Percentiles rank a stretch among this genome's conserved stretches.
Evolutionary conservation across 2,888 invertebrate species (phyloP).

Genomic region (Pseudanteris insignis): DNA sequence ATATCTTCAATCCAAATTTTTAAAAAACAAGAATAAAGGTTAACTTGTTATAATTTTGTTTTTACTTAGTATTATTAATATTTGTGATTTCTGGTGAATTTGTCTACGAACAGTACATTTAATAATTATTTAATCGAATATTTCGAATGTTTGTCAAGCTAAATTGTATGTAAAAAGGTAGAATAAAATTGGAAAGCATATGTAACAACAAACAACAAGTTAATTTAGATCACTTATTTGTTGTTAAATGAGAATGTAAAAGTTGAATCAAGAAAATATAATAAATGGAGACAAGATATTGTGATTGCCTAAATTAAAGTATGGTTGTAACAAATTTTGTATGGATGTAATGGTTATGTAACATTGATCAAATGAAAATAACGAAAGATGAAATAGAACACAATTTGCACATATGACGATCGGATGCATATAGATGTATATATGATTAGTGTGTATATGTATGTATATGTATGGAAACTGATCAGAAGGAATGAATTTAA

Average conservation of each 20-base stretch:
- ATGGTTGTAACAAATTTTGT: constrained; percentile 41
- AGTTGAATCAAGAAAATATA: constrained; percentile 10
- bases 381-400: constrained; percentile 5
- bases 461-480: constrained; percentile 28
- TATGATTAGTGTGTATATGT: constrained; percentile 36
- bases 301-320: constrained; percentile 41
- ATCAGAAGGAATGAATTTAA: too few species aligned
- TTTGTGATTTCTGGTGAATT: too few species aligned
- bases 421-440: constrained; percentile 36
- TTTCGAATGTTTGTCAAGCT: constrained; percentile 5
- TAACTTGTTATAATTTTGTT: too few species aligned
- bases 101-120: too few species aligned
- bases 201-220: constrained; percentile 7
- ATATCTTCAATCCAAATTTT: too few species aligned
- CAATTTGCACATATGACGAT: constrained; percentile 33
- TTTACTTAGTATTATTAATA: too few species aligned
- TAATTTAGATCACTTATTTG: constrained; percentile 22
- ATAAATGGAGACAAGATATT: constrained; percentile 22
- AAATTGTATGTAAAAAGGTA: constrained; percentile 18
- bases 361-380: constrained; percentile 26
- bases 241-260: constrained; percentile 13
- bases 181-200: constrained; percentile 1
- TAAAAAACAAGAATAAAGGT: too few species aligned
- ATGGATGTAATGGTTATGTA: constrained; percentile 34
- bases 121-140: too few species aligned